These are phyloP conservation scores for Azemiops feae DNA, from an alignment of 2,113 vertebrate species.

Conservation along the genomic window DNA sequence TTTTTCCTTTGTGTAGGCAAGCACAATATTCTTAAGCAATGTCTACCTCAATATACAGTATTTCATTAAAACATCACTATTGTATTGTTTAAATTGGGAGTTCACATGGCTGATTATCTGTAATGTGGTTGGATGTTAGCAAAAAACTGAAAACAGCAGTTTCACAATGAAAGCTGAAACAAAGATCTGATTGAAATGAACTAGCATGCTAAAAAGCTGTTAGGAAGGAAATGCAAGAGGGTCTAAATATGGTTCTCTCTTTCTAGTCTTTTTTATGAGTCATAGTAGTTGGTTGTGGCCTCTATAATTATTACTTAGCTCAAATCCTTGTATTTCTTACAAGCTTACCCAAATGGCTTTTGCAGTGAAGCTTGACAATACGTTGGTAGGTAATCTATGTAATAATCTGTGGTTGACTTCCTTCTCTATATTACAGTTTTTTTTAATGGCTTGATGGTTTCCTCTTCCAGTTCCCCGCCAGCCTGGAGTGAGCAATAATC, in stretches of 20 bases:
- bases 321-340: neutral
- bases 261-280: neutral
- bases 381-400: neutral
- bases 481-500: slow-evolving; percentile 79
- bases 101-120: neutral
- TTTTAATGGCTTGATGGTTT: slow-evolving; percentile 19
- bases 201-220: neutral
- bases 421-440: slow-evolving; percentile 15
- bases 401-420: slow-evolving; percentile 30
- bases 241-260: neutral
- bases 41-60: neutral
- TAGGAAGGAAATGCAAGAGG: neutral
- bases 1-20: neutral
- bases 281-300: neutral
- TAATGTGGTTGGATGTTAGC: neutral
- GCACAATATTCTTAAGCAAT: neutral
- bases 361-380: neutral
- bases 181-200: neutral
- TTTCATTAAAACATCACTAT: neutral
- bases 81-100: neutral
- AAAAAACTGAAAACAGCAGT: neutral
- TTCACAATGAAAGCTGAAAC: neutral
- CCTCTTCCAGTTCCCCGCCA: slow-evolving; percentile 85
- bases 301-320: neutral
- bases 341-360: neutral